Conservation (phyloP, 2,888 invertebrate genomes). For the Heliconius erato region DNA sequence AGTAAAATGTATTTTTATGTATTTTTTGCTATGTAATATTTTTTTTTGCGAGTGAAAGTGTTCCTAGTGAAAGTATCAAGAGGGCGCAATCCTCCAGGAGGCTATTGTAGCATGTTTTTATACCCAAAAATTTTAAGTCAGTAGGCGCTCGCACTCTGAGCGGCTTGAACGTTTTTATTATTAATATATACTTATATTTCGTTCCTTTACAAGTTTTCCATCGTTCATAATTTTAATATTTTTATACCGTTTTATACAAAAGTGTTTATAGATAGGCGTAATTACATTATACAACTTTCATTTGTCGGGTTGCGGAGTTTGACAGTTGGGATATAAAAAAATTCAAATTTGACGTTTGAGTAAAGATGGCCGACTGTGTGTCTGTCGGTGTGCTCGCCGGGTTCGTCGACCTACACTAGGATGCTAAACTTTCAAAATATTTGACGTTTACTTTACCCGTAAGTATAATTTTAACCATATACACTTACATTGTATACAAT, state of each 20-base stretch:
- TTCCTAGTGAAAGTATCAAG: constrained; percentile 73
- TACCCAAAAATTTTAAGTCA: constrained; percentile 87
- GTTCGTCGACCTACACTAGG: constrained; percentile 79
- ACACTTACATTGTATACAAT: background rate
- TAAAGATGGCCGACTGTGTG: constrained; percentile 81
- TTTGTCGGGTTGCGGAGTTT: constrained; percentile 69
- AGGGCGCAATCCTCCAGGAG: constrained; percentile 69
- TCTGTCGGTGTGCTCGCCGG: constrained; percentile 72
- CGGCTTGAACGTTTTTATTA: constrained; percentile 85
- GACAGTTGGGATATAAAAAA: constrained; percentile 70
- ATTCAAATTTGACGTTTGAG: constrained; percentile 73
- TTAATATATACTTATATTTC: constrained; percentile 86
- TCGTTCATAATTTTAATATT: constrained; percentile 86
- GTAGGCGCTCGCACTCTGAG: constrained; percentile 86
- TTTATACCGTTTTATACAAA: constrained; percentile 86
- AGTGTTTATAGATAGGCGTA: constrained; percentile 84
- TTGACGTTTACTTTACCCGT: constrained; percentile 83
- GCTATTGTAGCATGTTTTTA: constrained; percentile 86
- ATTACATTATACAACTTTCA: constrained; percentile 66
- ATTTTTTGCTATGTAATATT: background rate
- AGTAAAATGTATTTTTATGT: background rate
- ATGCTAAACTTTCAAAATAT: constrained; percentile 83
- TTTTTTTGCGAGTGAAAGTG: constrained; percentile 38
- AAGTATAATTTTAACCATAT: constrained; percentile 62
- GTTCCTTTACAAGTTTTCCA: constrained; percentile 86